Evolutionary conservation across 1,140 invertebrate genomes (phyloP).

Genomic region (Pseudomyrmex concolor): DNA sequence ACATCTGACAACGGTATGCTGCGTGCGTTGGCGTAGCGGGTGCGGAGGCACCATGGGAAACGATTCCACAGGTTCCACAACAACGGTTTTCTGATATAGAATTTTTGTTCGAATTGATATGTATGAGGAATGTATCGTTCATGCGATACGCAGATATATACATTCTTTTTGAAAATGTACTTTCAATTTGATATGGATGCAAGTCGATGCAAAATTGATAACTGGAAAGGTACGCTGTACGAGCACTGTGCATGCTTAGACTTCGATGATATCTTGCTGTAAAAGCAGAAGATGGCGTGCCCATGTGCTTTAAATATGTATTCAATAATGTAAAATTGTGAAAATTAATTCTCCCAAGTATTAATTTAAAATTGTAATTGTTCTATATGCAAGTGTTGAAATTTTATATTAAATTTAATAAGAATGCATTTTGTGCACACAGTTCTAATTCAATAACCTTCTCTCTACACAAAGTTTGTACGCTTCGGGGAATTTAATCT

Average conservation of each 20-base stretch:
- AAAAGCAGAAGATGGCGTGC: too few relatives aligned
- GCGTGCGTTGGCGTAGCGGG: neutral
- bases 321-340: neutral
- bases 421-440: neutral
- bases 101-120: slow-evolving; percentile 45
- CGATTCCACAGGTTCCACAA: slow-evolving; percentile 43
- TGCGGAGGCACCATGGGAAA: slow-evolving; percentile 24
- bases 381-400: too few relatives aligned
- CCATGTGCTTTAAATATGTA: too few relatives aligned
- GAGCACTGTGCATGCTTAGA: neutral
- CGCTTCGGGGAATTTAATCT: slow-evolving; percentile 51
- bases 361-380: neutral
- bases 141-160: slow-evolving; percentile 30
- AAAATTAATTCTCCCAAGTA: neutral
- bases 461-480: slow-evolving; percentile 12
- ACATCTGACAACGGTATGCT: too few relatives aligned
- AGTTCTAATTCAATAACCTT: neutral
- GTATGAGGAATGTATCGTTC: slow-evolving; percentile 40
- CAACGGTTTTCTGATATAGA: slow-evolving; percentile 34
- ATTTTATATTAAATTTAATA: too few relatives aligned
- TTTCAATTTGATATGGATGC: slow-evolving; percentile 32
- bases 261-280: neutral
- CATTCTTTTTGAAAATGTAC: slow-evolving; percentile 27
- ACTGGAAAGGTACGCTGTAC: neutral
- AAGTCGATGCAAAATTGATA: slow-evolving; percentile 38